Evolutionary conservation across 2,888 invertebrate genomes (phyloP).

Genomic region (Chorisops tibialis): DNA sequence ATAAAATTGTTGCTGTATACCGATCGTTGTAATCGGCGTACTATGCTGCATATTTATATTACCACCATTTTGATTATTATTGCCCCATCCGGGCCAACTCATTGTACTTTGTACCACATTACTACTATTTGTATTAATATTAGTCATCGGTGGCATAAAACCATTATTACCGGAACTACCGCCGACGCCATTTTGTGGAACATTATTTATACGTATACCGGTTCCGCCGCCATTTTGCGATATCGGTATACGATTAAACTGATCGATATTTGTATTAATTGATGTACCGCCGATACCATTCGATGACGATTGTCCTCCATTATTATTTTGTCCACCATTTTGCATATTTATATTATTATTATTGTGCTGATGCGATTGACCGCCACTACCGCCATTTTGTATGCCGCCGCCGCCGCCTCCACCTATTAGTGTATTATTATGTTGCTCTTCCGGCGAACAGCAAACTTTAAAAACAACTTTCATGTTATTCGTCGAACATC

Average conservation of each 20-base stretch:
- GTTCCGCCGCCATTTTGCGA: slow-evolving; percentile 28
- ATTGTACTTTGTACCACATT: slow-evolving; percentile 47
- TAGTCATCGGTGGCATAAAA: slow-evolving; percentile 38
- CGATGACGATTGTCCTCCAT: slow-evolving; percentile 41
- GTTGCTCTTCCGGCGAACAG: slow-evolving; percentile 71
- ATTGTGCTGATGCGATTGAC: slow-evolving; percentile 39
- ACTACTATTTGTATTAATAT: slow-evolving; percentile 45
- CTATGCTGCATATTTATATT: slow-evolving; percentile 36
- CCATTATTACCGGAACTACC: background rate
- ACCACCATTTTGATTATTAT: slow-evolving; percentile 36
- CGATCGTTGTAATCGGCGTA: slow-evolving; percentile 36
- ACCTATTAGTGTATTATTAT: slow-evolving; percentile 43
- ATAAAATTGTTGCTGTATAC: slow-evolving; percentile 36
- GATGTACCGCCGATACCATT: slow-evolving; percentile 38
- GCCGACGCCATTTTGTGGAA: slow-evolving; percentile 42
- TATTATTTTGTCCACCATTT: slow-evolving; percentile 46
- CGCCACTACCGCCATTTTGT: slow-evolving; percentile 30
- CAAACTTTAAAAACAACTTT: slow-evolving; percentile 94
- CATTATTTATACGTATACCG: slow-evolving; percentile 50
- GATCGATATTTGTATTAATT: slow-evolving; percentile 51
- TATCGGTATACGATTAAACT: slow-evolving; percentile 46
- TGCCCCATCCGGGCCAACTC: slow-evolving; percentile 41
- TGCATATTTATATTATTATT: slow-evolving; percentile 41
- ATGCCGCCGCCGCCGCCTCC: slow-evolving; percentile 53
- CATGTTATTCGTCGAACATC: slow-evolving; percentile 91